Base-by-base conservation (phyloP, 2,888 invertebrate genomes). In the Gymnocheta viridis region DNA sequence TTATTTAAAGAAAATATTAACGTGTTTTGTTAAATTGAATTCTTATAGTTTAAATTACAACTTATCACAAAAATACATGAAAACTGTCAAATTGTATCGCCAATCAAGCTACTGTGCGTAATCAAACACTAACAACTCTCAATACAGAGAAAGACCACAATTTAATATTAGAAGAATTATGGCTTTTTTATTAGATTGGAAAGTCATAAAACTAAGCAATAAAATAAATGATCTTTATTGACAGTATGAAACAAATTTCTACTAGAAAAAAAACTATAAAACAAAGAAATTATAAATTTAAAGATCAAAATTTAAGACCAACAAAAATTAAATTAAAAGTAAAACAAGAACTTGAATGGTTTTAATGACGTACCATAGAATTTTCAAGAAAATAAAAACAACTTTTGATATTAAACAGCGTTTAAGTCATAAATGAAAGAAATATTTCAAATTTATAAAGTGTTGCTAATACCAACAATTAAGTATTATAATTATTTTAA, bases 1-100 rank as follows among this genome's bases (percentile, higher is more conserved):
- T 49, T 77, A 49, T 77, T 49, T 76, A 32, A 41, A 44, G n/a
- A n/a, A 17, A 41, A 22, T 44, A 58, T 47, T 38, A 44, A 44
- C 38, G 27, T 51, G 32, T 38, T 32, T 35, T 67, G 38, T 51
- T 51, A 51, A n/a, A 70, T 62, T 70, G 41, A 70, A 79, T 79
- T 64, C 6, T 6, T 44, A 54, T 14, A 41, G n/a, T 17, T 35
- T 47, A 6, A 35, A 47, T 51, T 70, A 35, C 27, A 38, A 22
- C n/a, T 60, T 41, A 38, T 54, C 32, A 47, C 41, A 76, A 54
- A 79, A 29, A 54, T 14, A 54, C 32, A 79, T 24, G 51, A 69
- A 58, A 74, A 54, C 74, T 74, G 82, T 73, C 69, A 82, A 69
- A 69, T 79, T 79, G 49, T 82, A 82, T 74, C 19, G 62, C 56